These are phyloP conservation scores for Endotricha flammealis DNA, from an alignment of 2,888 invertebrate genomes.

Conservation along the genomic window DNA sequence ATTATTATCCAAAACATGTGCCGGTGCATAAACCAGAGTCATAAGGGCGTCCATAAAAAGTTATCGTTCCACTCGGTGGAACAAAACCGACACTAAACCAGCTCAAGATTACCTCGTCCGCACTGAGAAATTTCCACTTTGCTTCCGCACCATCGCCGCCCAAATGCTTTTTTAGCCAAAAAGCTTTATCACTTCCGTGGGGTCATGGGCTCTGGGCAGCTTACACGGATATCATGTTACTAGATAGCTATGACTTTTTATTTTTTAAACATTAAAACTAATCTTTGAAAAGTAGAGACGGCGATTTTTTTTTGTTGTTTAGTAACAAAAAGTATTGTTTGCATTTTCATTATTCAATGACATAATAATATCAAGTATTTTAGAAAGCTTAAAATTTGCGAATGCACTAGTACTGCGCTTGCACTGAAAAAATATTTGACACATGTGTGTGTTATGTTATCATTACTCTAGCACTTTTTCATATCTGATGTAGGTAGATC, in stretches of 20 bases:
- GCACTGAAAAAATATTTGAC: too few relatives aligned
- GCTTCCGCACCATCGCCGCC: constrained; percentile 70
- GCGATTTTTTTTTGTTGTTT: too few relatives aligned
- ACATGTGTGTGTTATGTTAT: too few relatives aligned
- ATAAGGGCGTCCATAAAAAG: constrained; percentile 32
- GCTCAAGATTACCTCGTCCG: constrained; percentile 55
- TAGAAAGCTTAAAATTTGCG: too few relatives aligned
- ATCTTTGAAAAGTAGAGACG: too few relatives aligned
- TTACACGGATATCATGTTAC: constrained; percentile 24
- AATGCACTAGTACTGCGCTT: too few relatives aligned
- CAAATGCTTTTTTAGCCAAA: constrained; percentile 74
- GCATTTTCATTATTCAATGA: too few relatives aligned
- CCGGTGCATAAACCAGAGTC: not conserved
- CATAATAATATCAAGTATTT: too few relatives aligned
- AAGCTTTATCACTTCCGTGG: constrained; percentile 77
- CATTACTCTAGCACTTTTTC: too few relatives aligned
- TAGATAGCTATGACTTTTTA: constrained; percentile 29
- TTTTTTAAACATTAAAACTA: not conserved
- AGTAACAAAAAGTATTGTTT: too few relatives aligned
- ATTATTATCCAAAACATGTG: too few relatives aligned
- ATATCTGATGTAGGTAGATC: not conserved
- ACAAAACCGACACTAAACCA: constrained; percentile 35
- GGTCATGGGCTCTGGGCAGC: constrained; percentile 52
- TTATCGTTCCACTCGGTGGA: constrained; percentile 50
- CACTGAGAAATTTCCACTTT: constrained; percentile 56